Evolutionary conservation across 2,797 vertebrate genomes (phyloP).

Genomic region (Danio choprae): DNA sequence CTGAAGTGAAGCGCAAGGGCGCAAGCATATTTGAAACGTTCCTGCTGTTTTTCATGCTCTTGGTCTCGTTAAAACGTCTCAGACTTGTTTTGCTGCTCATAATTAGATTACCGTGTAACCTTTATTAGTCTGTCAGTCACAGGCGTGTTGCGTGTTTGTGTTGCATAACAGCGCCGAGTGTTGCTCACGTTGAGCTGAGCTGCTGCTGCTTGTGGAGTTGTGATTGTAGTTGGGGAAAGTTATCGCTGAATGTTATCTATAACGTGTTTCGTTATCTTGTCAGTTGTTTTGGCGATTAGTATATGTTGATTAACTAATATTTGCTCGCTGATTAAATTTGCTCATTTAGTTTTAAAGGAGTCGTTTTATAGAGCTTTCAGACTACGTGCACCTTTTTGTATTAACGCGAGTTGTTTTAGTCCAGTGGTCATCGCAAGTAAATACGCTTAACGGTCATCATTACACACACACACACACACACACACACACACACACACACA

Average conservation of each 20-base stretch:
- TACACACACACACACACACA: too few relatives aligned
- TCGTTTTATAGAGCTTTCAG: too few relatives aligned
- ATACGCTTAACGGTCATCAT: too few relatives aligned
- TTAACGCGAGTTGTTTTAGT: too few relatives aligned
- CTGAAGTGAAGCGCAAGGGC: slow-evolving; percentile 19
- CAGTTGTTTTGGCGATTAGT: background rate
- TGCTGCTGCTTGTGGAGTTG: background rate
- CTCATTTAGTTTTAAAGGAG: too few relatives aligned
- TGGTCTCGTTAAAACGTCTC: background rate
- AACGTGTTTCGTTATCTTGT: background rate
- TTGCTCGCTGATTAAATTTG: too few relatives aligned
- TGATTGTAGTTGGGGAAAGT: background rate
- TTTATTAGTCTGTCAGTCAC: background rate
- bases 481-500: too few relatives aligned
- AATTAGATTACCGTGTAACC: background rate
- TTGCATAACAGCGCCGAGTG: background rate
- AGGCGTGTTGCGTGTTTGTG: background rate
- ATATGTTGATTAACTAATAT: too few relatives aligned
- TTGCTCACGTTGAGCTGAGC: background rate
- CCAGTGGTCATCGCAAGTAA: too few relatives aligned
- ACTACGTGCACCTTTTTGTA: too few relatives aligned
- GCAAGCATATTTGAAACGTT: background rate
- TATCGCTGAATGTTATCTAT: background rate
- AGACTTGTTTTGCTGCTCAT: background rate
- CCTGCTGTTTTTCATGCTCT: background rate